Conservation (phyloP, 2,797 vertebrate species). For the Helostoma temminkii region DNA sequence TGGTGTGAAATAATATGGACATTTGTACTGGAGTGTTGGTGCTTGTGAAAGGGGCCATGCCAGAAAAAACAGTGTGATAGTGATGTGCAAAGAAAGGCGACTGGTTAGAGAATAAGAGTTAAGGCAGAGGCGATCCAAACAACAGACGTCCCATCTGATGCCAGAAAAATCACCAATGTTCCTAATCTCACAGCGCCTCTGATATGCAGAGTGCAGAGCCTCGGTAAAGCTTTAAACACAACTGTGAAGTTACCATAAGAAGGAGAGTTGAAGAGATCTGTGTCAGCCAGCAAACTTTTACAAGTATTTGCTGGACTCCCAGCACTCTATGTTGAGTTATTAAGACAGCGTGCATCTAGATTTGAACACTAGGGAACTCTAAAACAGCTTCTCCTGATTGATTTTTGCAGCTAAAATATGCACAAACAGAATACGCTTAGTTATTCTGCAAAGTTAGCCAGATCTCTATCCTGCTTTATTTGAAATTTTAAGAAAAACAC, state of each 20-base stretch:
- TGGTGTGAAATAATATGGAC: slow-evolving; percentile 35
- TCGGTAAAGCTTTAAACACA: slow-evolving; percentile 57
- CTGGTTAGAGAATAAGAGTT: slow-evolving; percentile 82
- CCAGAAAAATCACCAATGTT: slow-evolving; percentile 70
- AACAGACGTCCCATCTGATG: slow-evolving; percentile 60
- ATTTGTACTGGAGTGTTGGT: slow-evolving; percentile 38
- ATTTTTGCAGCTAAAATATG: slow-evolving; percentile 21
- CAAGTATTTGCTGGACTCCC: background rate
- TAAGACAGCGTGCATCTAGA: slow-evolving; percentile 24
- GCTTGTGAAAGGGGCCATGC: slow-evolving; percentile 6
- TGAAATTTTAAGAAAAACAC: background rate
- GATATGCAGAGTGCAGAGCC: slow-evolving; percentile 19
- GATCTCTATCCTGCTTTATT: slow-evolving; percentile 18
- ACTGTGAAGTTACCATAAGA: slow-evolving; percentile 3
- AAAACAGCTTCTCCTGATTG: slow-evolving; percentile 15
- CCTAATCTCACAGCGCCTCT: slow-evolving; percentile 72
- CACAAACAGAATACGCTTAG: slow-evolving; percentile 6
- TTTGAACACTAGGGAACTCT: background rate
- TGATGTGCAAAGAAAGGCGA: slow-evolving; percentile 72
- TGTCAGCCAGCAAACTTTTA: slow-evolving; percentile 16
- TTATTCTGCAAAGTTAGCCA: slow-evolving; percentile 20
- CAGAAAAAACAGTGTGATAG: slow-evolving; percentile 35
- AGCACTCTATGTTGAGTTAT: slow-evolving; percentile 12
- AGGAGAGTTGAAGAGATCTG: background rate
- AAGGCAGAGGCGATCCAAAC: slow-evolving; percentile 95